phyloP scores from a whole-genome alignment of 2,888 invertebrate genomes.

The Cylindroiulus punctatus region DNA sequence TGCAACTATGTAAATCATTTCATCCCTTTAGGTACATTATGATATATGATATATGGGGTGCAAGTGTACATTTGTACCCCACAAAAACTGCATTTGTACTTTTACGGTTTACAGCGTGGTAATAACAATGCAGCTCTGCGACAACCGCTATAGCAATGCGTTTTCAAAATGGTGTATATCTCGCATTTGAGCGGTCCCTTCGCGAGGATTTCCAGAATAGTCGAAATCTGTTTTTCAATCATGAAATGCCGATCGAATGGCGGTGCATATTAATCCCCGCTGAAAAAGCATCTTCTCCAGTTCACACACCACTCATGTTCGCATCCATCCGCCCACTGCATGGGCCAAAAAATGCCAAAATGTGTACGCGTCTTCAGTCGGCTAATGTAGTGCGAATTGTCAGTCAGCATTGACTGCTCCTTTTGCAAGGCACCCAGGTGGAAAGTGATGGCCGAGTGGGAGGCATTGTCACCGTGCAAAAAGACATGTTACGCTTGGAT shows the following conservation, averaged over 20 bases:
- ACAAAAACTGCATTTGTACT: no score
- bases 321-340: not conserved
- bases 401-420: conserved; percentile 48
- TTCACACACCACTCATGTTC: not conserved
- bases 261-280: not conserved
- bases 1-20: no score
- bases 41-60: no score
- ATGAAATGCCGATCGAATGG: not conserved
- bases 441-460: conserved; percentile 48
- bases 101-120: no score
- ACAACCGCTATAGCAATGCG: no score
- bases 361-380: conserved; percentile 9
- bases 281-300: not conserved
- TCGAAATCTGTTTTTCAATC: not conserved
- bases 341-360: not conserved
- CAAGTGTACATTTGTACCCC: no score
- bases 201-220: not conserved
- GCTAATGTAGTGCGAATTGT: conserved; percentile 47
- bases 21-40: no score
- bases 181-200: no score
- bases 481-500: conserved; percentile 49
- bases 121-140: no score
- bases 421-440: conserved; percentile 37
- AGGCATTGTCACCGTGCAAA: conserved; percentile 24
- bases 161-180: no score